These are phyloP conservation scores for Leptogaster cylindrica DNA, from an alignment of 2,888 invertebrate species.

Conservation along the genomic window DNA sequence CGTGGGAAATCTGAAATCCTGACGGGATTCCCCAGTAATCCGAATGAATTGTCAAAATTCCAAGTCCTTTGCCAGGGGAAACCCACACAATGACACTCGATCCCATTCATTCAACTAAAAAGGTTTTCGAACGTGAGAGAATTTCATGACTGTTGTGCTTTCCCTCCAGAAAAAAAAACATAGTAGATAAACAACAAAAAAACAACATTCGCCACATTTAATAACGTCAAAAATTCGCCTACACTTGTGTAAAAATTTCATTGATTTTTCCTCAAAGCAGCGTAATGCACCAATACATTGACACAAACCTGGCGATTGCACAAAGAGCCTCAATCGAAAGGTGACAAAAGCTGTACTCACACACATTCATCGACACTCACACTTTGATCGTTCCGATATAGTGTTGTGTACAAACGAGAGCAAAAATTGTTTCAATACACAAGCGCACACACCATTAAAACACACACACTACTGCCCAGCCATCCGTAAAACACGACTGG, in stretches of 20 bases:
- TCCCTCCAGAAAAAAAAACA: conserved; percentile 36
- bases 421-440: no score
- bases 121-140: conserved; percentile 17
- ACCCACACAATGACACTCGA: neutral
- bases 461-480: conserved; percentile 40
- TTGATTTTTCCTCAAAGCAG: conserved; percentile 43
- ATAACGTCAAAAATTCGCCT: conserved; percentile 37
- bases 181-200: no score
- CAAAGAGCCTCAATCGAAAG: conserved; percentile 4
- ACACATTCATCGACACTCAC: conserved; percentile 5
- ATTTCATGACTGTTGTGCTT: conserved; percentile 7
- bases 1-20: neutral
- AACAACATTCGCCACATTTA: conserved; percentile 33
- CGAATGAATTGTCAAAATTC: neutral
- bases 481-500: conserved; percentile 36
- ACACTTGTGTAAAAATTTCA: conserved; percentile 46
- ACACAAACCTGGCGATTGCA: neutral
- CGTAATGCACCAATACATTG: conserved; percentile 17
- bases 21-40: neutral
- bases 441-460: no score
- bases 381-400: no score
- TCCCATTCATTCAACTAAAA: conserved; percentile 23
- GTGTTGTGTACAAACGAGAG: neutral
- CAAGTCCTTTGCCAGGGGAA: neutral
- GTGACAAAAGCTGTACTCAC: conserved; percentile 20